phyloP scores from a whole-genome alignment of 2,113 vertebrate genomes.

The Paraplagusia blochii region DNA sequence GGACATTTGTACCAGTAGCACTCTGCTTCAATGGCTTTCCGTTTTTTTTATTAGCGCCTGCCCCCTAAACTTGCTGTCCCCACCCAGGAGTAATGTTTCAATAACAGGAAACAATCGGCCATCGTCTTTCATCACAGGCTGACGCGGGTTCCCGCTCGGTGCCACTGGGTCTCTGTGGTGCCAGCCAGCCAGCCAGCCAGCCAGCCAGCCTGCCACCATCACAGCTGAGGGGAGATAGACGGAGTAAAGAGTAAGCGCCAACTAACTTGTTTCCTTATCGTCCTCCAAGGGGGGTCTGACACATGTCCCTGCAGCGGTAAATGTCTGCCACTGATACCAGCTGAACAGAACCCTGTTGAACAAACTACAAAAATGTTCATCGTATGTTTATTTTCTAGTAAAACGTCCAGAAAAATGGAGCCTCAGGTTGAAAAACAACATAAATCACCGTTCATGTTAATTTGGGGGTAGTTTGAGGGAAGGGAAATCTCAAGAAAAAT shows the following conservation, averaged over 20 bases:
- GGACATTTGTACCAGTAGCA: constrained; percentile 48
- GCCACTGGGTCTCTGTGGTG: constrained; percentile 68
- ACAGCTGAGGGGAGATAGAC: constrained; percentile 12
- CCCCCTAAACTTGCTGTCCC: constrained; percentile 22
- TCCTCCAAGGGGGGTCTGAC: constrained; percentile 59
- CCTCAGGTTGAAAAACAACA: constrained; percentile 9
- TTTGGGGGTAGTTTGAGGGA: no score
- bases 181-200: constrained; percentile 51
- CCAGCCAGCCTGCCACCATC: constrained; percentile 41
- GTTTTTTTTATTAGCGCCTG: constrained; percentile 22
- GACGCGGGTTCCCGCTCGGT: constrained; percentile 64
- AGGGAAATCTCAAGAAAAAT: no score
- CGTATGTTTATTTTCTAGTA: constrained; percentile 8
- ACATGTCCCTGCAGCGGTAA: constrained; percentile 40
- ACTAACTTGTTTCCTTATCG: constrained; percentile 65
- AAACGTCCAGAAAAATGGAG: constrained; percentile 14
- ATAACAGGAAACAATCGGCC: constrained; percentile 79
- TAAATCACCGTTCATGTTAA: no score
- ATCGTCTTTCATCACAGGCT: constrained; percentile 66
- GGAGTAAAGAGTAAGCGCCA: constrained; percentile 39
- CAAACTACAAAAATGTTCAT: constrained; percentile 14
- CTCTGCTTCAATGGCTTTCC: constrained; percentile 45
- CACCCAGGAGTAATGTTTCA: constrained; percentile 61
- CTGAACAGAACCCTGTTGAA: constrained; percentile 27
- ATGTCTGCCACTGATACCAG: constrained; percentile 34